A percentile compares a stretch with the other conserved stretches of the same genome.
phyloP scores from a whole-genome alignment of 2,797 vertebrate genomes.

The Sebastes vulpes region DNA sequence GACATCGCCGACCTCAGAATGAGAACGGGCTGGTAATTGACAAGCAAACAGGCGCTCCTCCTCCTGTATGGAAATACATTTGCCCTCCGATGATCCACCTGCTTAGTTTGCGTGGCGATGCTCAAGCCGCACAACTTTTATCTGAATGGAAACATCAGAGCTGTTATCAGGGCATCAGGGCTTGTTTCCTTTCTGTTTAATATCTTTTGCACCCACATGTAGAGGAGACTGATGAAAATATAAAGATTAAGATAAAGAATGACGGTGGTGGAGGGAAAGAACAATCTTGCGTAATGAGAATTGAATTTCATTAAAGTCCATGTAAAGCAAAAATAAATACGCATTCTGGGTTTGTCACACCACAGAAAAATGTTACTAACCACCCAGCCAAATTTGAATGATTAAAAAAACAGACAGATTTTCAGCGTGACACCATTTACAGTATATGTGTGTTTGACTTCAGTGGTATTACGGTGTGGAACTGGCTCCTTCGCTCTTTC shows the following conservation, averaged over 20 bases:
- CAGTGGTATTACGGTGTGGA: background rate
- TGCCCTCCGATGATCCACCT: background rate
- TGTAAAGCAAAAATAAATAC: too few species aligned
- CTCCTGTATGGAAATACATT: background rate
- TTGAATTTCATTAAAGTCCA: background rate
- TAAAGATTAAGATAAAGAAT: background rate
- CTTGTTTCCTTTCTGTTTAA: background rate
- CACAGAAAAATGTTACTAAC: too few species aligned
- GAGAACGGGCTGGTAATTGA: background rate
- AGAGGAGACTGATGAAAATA: background rate
- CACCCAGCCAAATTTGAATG: too few species aligned
- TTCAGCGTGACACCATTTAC: background rate
- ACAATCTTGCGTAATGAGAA: background rate
- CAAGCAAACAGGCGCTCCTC: background rate
- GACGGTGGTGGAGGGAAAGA: background rate
- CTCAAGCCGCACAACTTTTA: background rate
- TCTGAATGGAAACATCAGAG: constrained; percentile 23
- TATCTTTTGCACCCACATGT: background rate
- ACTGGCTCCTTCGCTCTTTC: constrained; percentile 3
- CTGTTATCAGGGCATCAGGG: background rate
- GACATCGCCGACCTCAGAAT: background rate
- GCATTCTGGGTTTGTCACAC: too few species aligned
- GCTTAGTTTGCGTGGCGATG: background rate
- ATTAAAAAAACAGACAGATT: background rate
- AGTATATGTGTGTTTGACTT: background rate